Percentiles rank a stretch among this genome's conserved stretches.
phyloP scores from a whole-genome alignment of 2,888 invertebrate genomes.

The Thereva nobilitata region DNA sequence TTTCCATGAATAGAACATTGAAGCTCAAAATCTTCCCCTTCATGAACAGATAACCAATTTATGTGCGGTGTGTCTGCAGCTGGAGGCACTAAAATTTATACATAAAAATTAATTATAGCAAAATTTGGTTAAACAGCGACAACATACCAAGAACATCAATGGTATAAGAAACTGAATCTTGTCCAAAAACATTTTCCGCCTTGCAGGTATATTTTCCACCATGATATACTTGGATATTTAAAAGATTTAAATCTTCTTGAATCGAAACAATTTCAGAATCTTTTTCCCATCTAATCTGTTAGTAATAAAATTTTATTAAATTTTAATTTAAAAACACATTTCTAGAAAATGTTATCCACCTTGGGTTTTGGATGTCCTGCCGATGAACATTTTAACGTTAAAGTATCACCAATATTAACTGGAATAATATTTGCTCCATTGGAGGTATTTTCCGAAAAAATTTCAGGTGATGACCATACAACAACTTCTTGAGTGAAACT shows the following conservation, averaged over 20 bases:
- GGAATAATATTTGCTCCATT: constrained; percentile 12
- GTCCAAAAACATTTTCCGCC: constrained; percentile 66
- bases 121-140: not conserved
- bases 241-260: constrained; percentile 41
- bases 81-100: constrained; percentile 37
- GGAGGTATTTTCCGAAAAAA: not conserved
- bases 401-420: constrained; percentile 44
- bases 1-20: constrained; percentile 42
- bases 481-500: constrained; percentile 60
- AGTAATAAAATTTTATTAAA: not conserved
- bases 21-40: constrained; percentile 39
- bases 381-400: constrained; percentile 86
- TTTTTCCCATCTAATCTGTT: constrained; percentile 40
- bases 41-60: constrained; percentile 37
- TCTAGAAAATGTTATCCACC: constrained; percentile 48
- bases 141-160: constrained; percentile 60
- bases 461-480: constrained; percentile 62
- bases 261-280: constrained; percentile 34
- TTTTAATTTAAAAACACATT: not conserved
- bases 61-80: constrained; percentile 27
- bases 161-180: constrained; percentile 60
- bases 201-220: constrained; percentile 64
- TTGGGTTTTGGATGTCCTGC: constrained; percentile 59
- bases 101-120: not conserved
- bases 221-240: constrained; percentile 51